A percentile compares a stretch with the other conserved stretches of the same genome.
phyloP scores from a whole-genome alignment of 1,140 invertebrate genomes.

The Gerris buenoi region DNA sequence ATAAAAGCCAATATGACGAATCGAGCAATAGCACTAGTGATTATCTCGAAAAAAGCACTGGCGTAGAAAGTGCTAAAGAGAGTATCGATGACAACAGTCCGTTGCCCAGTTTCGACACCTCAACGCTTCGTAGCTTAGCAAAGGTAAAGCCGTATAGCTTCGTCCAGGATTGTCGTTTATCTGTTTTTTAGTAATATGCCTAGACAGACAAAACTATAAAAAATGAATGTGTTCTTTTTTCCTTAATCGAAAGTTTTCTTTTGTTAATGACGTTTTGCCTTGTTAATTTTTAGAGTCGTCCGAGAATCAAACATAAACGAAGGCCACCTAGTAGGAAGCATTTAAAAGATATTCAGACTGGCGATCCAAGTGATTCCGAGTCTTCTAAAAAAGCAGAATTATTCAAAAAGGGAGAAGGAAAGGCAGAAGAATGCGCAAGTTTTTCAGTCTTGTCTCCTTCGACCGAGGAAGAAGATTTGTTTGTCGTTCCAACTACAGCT shows the following conservation, averaged over 20 bases:
- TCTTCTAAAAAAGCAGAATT: not conserved
- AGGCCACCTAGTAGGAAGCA: conserved; percentile 7
- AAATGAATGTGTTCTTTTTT: no score
- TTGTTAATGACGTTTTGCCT: no score
- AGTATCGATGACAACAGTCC: not conserved
- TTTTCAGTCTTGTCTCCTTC: conserved; percentile 9
- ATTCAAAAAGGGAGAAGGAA: not conserved
- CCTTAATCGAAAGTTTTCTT: no score
- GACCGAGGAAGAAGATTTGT: conserved; percentile 15
- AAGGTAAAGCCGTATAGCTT: no score
- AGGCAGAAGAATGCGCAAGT: not conserved
- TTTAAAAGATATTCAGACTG: not conserved
- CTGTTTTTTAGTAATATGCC: no score
- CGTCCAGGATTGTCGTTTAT: no score
- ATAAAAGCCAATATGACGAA: no score
- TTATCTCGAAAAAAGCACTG: no score
- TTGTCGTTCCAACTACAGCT: conserved; percentile 5
- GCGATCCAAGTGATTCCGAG: not conserved
- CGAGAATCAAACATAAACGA: conserved; percentile 6
- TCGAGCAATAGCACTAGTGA: no score
- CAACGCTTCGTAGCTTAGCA: not conserved
- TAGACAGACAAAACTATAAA: no score
- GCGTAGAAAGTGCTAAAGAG: not conserved
- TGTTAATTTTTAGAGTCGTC: conserved; percentile 5
- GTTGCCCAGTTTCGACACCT: not conserved